Percentiles rank a stretch among this genome's conserved stretches.
phyloP scores from a whole-genome alignment of 2,113 vertebrate species.

The Rhinolophus ferrumequinum region DNA sequence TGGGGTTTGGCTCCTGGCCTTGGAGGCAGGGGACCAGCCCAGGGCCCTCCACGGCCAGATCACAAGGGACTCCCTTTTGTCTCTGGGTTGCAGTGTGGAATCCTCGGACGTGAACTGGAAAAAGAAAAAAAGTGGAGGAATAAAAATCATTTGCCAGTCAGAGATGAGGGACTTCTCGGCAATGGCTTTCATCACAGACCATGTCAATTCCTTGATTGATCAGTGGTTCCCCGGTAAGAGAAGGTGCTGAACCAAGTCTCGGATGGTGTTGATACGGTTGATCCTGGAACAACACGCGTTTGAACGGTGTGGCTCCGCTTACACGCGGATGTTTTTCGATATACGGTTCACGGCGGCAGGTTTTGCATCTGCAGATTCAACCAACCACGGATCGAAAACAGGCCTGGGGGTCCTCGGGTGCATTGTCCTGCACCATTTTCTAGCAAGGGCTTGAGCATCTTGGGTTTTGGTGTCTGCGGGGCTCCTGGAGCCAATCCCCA shows the following conservation, averaged over 20 bases:
- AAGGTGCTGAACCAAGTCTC: not conserved
- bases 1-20: not conserved
- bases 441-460: not conserved
- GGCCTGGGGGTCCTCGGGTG: not conserved
- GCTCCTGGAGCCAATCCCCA: not conserved
- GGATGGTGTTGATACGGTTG: not conserved
- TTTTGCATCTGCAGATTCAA: not conserved
- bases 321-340: not conserved
- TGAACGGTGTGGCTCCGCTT: not conserved
- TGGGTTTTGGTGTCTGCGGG: not conserved
- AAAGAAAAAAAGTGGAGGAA: slow-evolving; percentile 97
- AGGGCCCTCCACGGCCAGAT: accelerated
- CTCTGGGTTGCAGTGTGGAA: slow-evolving; percentile 89
- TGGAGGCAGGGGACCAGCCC: not conserved
- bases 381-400: not conserved
- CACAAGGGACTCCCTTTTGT: not conserved
- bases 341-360: not conserved
- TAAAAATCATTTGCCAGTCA: slow-evolving; percentile 97
- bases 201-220: slow-evolving; percentile 96
- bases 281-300: not conserved
- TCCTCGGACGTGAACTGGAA: slow-evolving; percentile 98
- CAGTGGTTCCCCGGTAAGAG: slow-evolving; percentile 99
- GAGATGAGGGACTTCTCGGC: slow-evolving; percentile 96
- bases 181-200: slow-evolving; percentile 98
- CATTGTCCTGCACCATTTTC: not conserved